These are phyloP conservation scores for Patella depressa DNA, from an alignment of 2,888 invertebrate species.

Conservation along the genomic window DNA sequence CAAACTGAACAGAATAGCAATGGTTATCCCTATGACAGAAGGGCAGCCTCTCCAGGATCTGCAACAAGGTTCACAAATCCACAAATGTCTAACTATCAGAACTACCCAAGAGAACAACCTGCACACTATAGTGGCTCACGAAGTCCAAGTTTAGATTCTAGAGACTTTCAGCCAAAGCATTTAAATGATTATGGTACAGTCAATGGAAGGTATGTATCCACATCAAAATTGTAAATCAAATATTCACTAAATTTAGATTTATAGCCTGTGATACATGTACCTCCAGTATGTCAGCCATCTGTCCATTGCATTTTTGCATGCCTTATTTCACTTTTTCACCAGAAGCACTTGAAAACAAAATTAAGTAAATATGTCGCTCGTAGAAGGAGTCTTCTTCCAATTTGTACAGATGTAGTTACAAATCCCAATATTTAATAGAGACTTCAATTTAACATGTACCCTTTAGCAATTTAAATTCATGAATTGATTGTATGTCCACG, in stretches of 20 bases:
- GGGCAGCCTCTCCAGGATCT: background rate
- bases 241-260: background rate
- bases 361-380: too few species aligned
- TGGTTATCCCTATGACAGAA: background rate
- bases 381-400: too few species aligned
- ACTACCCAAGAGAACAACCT: background rate
- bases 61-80: background rate
- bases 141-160: conserved; percentile 8
- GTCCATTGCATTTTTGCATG: too few species aligned
- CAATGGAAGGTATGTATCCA: background rate
- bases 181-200: conserved; percentile 1
- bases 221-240: background rate
- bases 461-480: too few species aligned
- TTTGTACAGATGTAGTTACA: too few species aligned
- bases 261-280: too few species aligned
- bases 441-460: too few species aligned
- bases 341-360: too few species aligned
- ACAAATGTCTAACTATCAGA: background rate
- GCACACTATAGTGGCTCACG: background rate
- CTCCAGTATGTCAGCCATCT: too few species aligned
- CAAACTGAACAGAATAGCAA: background rate
- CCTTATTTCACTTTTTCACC: too few species aligned
- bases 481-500: too few species aligned
- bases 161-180: background rate
- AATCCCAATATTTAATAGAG: too few species aligned